A percentile compares a stretch with the other conserved stretches of the same genome.
These are phyloP conservation scores for Vesta saturnalis DNA, from an alignment of 2,888 invertebrate genomes.

Conservation along the genomic window DNA sequence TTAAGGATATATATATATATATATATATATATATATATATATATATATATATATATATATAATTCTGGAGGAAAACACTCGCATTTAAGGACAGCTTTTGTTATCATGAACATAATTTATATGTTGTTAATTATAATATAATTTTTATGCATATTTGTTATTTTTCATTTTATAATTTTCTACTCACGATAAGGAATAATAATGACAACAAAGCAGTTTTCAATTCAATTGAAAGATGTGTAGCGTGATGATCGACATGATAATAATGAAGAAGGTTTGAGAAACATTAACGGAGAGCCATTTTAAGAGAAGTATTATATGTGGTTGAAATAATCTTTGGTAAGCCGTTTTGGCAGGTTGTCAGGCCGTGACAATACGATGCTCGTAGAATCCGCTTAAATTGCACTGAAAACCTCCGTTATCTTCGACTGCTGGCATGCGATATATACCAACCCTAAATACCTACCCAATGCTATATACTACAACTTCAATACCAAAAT, in stretches of 20 bases:
- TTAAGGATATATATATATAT: too few relatives aligned
- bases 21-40: too few relatives aligned
- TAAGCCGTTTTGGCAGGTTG: conserved; percentile 37
- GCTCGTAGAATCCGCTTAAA: conserved; percentile 35
- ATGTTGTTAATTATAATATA: neutral
- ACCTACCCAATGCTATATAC: conserved; percentile 24
- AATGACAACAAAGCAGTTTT: conserved; percentile 1
- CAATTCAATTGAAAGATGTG: conserved; percentile 14
- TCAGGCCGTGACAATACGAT: conserved; percentile 31
- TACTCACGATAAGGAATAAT: neutral
- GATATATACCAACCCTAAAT: conserved; percentile 23
- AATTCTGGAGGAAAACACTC: too few relatives aligned
- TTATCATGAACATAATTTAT: too few relatives aligned
- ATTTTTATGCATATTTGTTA: too few relatives aligned
- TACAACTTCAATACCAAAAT: conserved; percentile 28
- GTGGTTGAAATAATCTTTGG: conserved; percentile 29
- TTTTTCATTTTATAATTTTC: too few relatives aligned
- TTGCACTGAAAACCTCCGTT: conserved; percentile 30
- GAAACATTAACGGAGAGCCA: conserved; percentile 6
- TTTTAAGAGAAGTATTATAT: conserved; percentile 15
- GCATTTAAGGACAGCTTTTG: too few relatives aligned
- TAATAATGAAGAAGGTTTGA: conserved; percentile 13
- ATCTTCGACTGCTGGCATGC: conserved; percentile 31
- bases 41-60: too few relatives aligned
- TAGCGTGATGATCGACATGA: conserved; percentile 17